Evolutionary conservation across 2,797 vertebrate genomes (phyloP), one percentile per base, ranked within the genome.

Genomic region (Etheostoma perlongum): DNA sequence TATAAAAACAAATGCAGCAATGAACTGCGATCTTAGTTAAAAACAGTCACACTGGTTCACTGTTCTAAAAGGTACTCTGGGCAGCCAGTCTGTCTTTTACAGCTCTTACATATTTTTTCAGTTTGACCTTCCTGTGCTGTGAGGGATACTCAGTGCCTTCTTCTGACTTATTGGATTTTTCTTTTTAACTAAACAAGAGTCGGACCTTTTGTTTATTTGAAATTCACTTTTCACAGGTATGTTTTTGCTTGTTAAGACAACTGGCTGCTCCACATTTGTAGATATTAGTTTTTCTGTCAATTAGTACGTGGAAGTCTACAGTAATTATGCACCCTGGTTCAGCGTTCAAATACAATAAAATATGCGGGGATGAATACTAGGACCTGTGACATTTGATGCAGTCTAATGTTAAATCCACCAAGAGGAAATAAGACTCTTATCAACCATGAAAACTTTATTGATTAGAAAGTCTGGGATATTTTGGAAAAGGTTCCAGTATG

Each of bases 391-490:
- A 9, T 12, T 16, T 40, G 23, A 60, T 18, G 53, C 9, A 44
- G 40, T 46, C 19, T 25, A n/a, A 47, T n/a, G 80, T 73, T 73
- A 78, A 82, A 74, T 72, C 58, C 33, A 76, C 30, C 71, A 49
- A 70, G 16, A 82, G 14, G 53, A 71, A 85, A 67, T 62, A 60
- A 19, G 9, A 59, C 77, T 83, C 86, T 84, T 62, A 93, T 79
- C 63, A 93, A 82, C 48, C 73, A 83, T 88, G 75, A 85, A 85
- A 82, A 82, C 65, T 91, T 91, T 92, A 90, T 93, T 94, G 67
- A 88, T 84, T 87, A 91, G 61, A 92, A 93, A 88, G 71, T 71
- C 90, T 84, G 78, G 55, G 78, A 65, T 68, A 85, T 82, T 85
- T 74, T 67, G 27, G 49, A 65, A 79, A 82, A 85, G 52, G 46